Evolutionary conservation across 2,113 vertebrate species (phyloP).

Genomic region (Embiotoca jacksoni): DNA sequence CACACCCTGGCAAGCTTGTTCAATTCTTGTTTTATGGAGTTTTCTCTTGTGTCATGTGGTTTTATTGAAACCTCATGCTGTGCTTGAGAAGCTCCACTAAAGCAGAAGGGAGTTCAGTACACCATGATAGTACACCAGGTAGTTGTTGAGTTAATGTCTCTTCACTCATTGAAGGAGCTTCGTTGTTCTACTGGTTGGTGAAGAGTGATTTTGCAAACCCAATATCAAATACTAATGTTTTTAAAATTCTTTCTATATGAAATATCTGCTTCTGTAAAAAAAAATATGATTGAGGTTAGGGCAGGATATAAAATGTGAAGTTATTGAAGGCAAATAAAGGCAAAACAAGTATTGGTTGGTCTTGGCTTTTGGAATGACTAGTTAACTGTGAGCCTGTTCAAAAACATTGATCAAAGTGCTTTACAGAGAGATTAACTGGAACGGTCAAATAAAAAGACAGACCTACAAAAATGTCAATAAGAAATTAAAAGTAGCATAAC

Average conservation of each 20-base stretch:
- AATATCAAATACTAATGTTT: background rate
- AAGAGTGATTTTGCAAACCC: background rate
- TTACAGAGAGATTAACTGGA: too few relatives aligned
- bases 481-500: too few relatives aligned
- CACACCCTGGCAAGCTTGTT: background rate
- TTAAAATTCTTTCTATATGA: background rate
- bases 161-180: background rate
- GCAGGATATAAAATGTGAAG: background rate
- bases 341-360: too few relatives aligned
- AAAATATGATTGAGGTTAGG: too few relatives aligned
- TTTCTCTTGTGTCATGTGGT: constrained; percentile 10
- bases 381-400: too few relatives aligned
- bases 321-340: background rate
- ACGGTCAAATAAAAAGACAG: too few relatives aligned
- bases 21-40: constrained; percentile 32
- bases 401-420: too few relatives aligned
- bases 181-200: background rate
- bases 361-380: too few relatives aligned
- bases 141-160: background rate
- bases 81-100: constrained; percentile 6
- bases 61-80: constrained; percentile 39
- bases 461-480: too few relatives aligned
- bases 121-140: background rate
- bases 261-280: constrained; percentile 9
- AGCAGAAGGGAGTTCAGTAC: background rate